These are phyloP conservation scores for Epizoanthus illoricatus DNA, from an alignment of 92 coral and sea anemone species.

Conservation along the genomic window DNA sequence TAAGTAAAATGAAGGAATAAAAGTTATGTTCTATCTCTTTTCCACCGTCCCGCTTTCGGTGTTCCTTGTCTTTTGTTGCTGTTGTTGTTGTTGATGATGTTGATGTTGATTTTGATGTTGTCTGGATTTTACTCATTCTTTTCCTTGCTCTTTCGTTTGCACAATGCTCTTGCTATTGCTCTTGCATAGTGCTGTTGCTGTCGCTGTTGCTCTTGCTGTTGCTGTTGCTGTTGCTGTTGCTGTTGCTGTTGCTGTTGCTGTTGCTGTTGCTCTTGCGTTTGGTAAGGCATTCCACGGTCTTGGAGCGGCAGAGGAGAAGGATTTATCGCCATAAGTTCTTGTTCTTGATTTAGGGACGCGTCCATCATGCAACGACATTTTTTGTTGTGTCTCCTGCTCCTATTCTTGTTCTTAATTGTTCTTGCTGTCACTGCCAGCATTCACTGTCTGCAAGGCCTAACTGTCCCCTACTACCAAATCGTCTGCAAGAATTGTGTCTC, in stretches of 20 bases:
- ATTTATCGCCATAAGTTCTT: too few relatives aligned
- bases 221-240: background rate
- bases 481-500: background rate
- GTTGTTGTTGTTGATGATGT: background rate
- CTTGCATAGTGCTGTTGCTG: background rate
- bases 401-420: background rate
- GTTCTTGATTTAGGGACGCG: too few relatives aligned
- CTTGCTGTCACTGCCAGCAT: background rate
- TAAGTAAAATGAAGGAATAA: background rate
- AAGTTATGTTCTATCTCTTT: too few relatives aligned
- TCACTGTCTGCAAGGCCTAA: background rate
- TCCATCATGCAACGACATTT: too few relatives aligned
- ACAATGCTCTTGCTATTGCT: too few relatives aligned
- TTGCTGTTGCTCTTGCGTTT: background rate
- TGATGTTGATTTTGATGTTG: too few relatives aligned
- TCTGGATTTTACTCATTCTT: too few relatives aligned
- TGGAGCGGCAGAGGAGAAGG: too few relatives aligned
- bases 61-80: background rate
- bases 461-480: background rate
- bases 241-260: background rate
- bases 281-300: too few relatives aligned
- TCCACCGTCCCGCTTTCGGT: too few relatives aligned
- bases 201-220: background rate
- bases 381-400: background rate
- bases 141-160: too few relatives aligned